Evolutionary conservation across 2,113 vertebrate genomes (phyloP).

Genomic region (Sphyrna mokarran): DNA sequence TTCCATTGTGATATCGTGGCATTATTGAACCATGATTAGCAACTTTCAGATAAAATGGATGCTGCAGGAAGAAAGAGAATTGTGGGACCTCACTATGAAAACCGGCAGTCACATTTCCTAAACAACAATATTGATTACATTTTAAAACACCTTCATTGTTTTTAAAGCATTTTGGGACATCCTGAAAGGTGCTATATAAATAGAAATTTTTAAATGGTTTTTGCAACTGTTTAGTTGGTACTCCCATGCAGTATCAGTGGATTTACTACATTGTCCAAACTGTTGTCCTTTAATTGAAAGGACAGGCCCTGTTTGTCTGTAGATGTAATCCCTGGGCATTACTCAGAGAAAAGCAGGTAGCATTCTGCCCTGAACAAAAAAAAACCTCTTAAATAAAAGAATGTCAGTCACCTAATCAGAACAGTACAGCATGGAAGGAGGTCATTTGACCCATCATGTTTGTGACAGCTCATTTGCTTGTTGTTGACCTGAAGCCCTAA

Average conservation of each 20-base stretch:
- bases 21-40: not conserved
- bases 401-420: not conserved
- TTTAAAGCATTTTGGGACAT: not conserved
- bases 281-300: not conserved
- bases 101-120: not conserved
- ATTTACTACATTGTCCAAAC: not conserved
- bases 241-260: not conserved
- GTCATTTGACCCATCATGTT: not conserved
- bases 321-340: not conserved
- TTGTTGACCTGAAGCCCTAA: not conserved
- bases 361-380: not conserved
- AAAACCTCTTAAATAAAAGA: not conserved
- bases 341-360: not conserved
- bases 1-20: not conserved
- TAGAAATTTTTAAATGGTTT: not conserved
- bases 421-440: not conserved
- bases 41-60: not conserved
- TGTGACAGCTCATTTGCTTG: not conserved
- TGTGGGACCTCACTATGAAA: not conserved
- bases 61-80: not conserved
- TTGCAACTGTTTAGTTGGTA: not conserved
- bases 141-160: not conserved
- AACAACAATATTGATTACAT: too few relatives aligned
- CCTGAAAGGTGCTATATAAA: too few relatives aligned
- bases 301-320: not conserved